Evolutionary conservation across 2,888 invertebrate species (phyloP), one percentile per base, ranked within the genome.

Genomic region (Epistrophe eligans): DNA sequence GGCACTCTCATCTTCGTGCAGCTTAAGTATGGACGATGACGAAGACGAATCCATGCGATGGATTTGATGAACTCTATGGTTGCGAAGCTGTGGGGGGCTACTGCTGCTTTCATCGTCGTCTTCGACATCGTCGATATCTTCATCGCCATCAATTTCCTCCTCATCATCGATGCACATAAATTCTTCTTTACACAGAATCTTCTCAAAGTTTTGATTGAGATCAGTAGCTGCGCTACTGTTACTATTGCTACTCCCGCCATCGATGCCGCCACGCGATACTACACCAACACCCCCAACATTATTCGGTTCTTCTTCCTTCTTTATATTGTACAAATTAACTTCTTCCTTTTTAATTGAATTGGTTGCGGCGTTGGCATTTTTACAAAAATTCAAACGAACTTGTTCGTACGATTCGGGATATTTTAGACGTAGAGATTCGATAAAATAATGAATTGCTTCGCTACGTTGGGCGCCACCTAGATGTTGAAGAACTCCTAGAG

Each of bases 121-220:
- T n/a, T 82, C 87, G 17, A 79, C 71, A 48, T 88, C 82, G 0
- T 83, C 82, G 35, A 67, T 50, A 2, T 88, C 81, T 19, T 77
- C 79, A 55, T 90, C 90, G 64, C 88, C 89, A 82, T 89, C 90
- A 43, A 90, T 90, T 45, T 89, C 90, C 40, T 92, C 91, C 77
- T 92, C 92, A 88, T 92, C 92, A 79, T 91, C 92, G 88, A 91
- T 91, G 90, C 92, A 91, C 91, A 91, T 90, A 77, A 92, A 91
- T 89, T 92, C 92, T 89, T 93, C 93, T 77, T 93, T 92, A 81
- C 93, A 93, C 77, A 92, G 91, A 84, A 93, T 93, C 88, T 93
- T 93, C 88, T 93, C 92, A 88, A 93, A 93, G 89, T 93, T 93
- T 84, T 93, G 92, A 91, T 93, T 93, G 13, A 93, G 90, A 90